Percentiles rank a stretch among this genome's conserved stretches.
Conservation (phyloP, 2,888 invertebrate species). For the Platypus cylindrus region DNA sequence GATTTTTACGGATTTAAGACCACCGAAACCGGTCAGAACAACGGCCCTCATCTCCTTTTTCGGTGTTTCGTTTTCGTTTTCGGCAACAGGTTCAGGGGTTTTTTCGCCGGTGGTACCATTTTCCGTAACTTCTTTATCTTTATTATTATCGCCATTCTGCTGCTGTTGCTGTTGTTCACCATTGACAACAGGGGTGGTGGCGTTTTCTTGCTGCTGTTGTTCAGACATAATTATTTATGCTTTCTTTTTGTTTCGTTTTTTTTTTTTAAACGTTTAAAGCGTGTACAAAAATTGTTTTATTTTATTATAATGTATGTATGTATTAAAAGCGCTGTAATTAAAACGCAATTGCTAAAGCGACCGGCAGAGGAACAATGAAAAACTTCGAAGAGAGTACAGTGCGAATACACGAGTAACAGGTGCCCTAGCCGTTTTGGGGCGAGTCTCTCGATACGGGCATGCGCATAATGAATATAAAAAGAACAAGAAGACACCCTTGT, state of each 20-base stretch:
- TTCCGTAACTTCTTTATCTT: conserved; percentile 30
- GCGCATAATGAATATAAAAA: conserved; percentile 21
- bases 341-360: conserved; percentile 10
- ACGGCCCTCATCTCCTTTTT: conserved; percentile 78
- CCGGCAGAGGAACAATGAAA: conserved; percentile 24
- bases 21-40: conserved; percentile 74
- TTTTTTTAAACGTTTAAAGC: no score
- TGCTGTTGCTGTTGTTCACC: conserved; percentile 26
- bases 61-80: conserved; percentile 38
- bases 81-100: conserved; percentile 29
- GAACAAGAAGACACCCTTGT: conserved; percentile 21
- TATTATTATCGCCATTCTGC: conserved; percentile 19
- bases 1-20: conserved; percentile 73
- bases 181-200: conserved; percentile 9
- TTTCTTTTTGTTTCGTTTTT: no score
- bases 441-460: conserved; percentile 24
- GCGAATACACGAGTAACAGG: conserved; percentile 27
- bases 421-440: conserved; percentile 26
- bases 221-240: conserved; percentile 23
- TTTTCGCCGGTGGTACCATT: conserved; percentile 35
- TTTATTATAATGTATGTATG: no score
- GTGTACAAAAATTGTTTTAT: no score
- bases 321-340: no score
- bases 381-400: conserved; percentile 13
- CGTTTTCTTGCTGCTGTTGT: conserved; percentile 23